Evolutionary conservation across 2,797 vertebrate genomes (phyloP).

Genomic region (Numenius phaeopus): DNA sequence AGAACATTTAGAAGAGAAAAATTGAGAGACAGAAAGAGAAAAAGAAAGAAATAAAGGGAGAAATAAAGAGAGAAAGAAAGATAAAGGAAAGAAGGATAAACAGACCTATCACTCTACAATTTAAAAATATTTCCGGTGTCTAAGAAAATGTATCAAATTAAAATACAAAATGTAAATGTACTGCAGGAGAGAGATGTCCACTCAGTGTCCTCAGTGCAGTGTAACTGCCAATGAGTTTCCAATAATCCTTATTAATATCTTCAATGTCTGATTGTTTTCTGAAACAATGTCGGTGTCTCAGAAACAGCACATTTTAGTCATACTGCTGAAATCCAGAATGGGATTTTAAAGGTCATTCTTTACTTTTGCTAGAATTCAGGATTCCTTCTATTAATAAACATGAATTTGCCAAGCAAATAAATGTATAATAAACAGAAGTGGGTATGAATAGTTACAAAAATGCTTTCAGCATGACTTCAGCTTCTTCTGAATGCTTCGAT

Average conservation of each 20-base stretch:
- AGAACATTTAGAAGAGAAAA: not conserved
- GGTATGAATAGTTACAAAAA: not conserved
- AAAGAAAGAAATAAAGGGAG: not conserved
- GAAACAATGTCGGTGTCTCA: not conserved
- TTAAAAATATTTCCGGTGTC: not conserved
- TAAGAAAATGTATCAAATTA: not conserved
- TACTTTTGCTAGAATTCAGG: not conserved
- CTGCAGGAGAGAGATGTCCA: not conserved
- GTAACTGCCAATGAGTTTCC: not conserved
- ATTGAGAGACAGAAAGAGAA: not conserved
- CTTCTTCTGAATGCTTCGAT: accelerated
- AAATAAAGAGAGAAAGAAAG: not conserved
- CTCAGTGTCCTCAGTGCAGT: not conserved
- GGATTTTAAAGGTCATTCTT: not conserved
- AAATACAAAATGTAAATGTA: not conserved
- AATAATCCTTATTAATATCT: not conserved
- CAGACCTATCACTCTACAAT: not conserved
- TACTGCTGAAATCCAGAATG: not conserved
- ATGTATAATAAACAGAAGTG: not conserved
- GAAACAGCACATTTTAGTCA: not conserved
- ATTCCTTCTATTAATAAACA: not conserved
- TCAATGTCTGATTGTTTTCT: not conserved
- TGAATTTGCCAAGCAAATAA: not conserved
- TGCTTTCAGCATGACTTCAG: not conserved
- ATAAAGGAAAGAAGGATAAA: not conserved